phyloP scores from a whole-genome alignment of 2,797 vertebrate genomes.

The Moxostoma hubbsi region DNA sequence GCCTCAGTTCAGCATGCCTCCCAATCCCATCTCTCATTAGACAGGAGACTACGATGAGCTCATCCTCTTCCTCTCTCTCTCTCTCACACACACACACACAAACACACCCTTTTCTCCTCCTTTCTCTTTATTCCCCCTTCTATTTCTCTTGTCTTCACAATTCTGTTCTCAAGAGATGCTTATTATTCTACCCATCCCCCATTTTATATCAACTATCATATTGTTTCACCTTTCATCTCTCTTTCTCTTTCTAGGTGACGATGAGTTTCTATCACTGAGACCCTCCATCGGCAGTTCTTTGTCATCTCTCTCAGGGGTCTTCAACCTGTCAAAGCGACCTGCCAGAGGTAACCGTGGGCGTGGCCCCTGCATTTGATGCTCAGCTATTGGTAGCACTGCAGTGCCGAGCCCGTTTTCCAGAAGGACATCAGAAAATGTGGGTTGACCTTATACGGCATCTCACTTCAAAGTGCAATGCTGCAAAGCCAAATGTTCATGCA shows the following conservation, averaged over 20 bases:
- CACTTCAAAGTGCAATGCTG: background rate
- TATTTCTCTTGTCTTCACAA: constrained; percentile 46
- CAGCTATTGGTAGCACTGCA: constrained; percentile 4
- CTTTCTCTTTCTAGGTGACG: constrained; percentile 8
- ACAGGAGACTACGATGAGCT: constrained; percentile 93
- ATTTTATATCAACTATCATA: constrained; percentile 34
- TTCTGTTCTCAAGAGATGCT: constrained; percentile 47
- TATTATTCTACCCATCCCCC: constrained; percentile 46
- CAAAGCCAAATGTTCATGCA: no score
- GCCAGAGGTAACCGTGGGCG: constrained; percentile 46
- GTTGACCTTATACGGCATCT: background rate
- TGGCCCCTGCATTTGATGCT: constrained; percentile 37
- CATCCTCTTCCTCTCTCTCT: constrained; percentile 76
- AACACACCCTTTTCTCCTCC: constrained; percentile 25
- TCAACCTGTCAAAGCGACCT: constrained; percentile 45
- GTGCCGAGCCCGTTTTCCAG: constrained; percentile 1
- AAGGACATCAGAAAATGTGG: background rate
- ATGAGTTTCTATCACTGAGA: constrained; percentile 12
- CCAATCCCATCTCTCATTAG: constrained; percentile 81
- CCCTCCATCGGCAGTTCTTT: constrained; percentile 10
- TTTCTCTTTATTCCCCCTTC: constrained; percentile 46
- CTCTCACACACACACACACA: constrained; percentile 18
- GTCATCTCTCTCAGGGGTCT: constrained; percentile 47
- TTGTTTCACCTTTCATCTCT: constrained; percentile 50
- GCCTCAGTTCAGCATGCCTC: constrained; percentile 56